Evolutionary conservation across 2,888 invertebrate species (phyloP).

Genomic region (Sphinx pinastri): DNA sequence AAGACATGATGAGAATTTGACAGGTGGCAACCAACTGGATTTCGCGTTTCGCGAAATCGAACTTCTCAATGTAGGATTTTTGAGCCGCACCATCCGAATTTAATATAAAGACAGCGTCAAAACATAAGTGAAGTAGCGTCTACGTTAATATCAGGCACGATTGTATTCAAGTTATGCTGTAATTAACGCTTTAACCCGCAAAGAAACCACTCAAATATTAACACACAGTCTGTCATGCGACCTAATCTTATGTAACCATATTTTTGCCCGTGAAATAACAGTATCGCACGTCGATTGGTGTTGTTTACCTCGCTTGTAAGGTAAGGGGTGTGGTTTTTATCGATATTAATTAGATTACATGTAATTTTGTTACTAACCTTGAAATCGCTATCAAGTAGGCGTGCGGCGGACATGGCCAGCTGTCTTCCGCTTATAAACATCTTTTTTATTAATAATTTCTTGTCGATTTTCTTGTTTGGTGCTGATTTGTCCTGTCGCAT

Average conservation of each 20-base stretch:
- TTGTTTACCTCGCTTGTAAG: slow-evolving; percentile 70
- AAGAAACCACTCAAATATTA: slow-evolving; percentile 53
- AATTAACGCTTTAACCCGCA: slow-evolving; percentile 63
- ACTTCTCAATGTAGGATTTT: slow-evolving; percentile 77
- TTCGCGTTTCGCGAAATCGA: slow-evolving; percentile 54
- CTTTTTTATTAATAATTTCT: slow-evolving; percentile 29
- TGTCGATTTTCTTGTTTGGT: slow-evolving; percentile 3
- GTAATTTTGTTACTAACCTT: slow-evolving; percentile 59
- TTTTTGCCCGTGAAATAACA: slow-evolving; percentile 70
- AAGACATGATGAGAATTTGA: slow-evolving; percentile 42
- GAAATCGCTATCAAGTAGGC: slow-evolving; percentile 50
- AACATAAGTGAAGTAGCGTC: slow-evolving; percentile 75
- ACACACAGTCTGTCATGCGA: slow-evolving; percentile 73
- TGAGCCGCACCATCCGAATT: slow-evolving; percentile 62
- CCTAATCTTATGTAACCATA: slow-evolving; percentile 75
- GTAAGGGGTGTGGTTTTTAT: slow-evolving; percentile 65
- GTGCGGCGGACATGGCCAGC: slow-evolving; percentile 46
- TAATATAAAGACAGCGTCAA: slow-evolving; percentile 62
- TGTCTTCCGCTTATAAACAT: slow-evolving; percentile 36
- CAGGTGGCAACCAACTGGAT: slow-evolving; percentile 57
- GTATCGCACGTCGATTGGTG: slow-evolving; percentile 60
- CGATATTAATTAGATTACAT: slow-evolving; percentile 38
- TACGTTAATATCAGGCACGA: slow-evolving; percentile 56
- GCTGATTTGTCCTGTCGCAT: background rate
- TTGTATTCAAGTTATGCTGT: slow-evolving; percentile 60